Evolutionary conservation across 1,140 invertebrate species (phyloP), one percentile per base, ranked within the genome.

Genomic region (Babylonia areolata): DNA sequence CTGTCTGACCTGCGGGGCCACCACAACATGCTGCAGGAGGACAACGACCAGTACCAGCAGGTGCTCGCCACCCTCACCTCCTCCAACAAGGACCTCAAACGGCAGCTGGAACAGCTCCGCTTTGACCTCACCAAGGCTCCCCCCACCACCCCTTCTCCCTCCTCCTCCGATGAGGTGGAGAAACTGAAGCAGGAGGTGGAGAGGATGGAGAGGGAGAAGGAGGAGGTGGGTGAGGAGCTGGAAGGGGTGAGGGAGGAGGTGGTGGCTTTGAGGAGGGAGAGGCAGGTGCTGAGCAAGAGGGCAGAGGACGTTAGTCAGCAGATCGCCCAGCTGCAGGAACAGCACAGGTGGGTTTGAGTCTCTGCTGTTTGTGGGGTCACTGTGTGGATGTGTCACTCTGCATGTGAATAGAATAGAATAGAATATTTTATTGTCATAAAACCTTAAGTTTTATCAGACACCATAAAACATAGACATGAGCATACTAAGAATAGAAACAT

Each of bases 31-130:
- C 93, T 98, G 17, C 96, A 96, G 3, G 95, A 96, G 33, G 96
- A 97, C n/a, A 97, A 97, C 92, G 97, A 97, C 58, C 95, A 97
- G 87, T 93, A 97, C 79, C 96, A 97, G 91, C 91, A 95, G 39
- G 91, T 95, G 69, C 86, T 94, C 37, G 87, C 92, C 58, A 91
- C 91, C 35, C 86, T 95, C 2, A 93, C 94, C 84, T 92, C 92
- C 91, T 91, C 87, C 84, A 91, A 94, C 51, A 91, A 91, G 73
- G 92, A 94, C 84, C 84, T 96, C 28, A 92, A 97, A 85, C 79
- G 85, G 20, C 88, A 91, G 84, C 58, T 86, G 83, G 88, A 90
- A 35, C 88, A 89, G 69, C 51, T 85, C 33, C 84, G 75, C n/a
- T 88, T 87, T 37, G 39, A 78, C 20, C 39, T 87, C 39, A 84